A percentile compares a stretch with the other conserved stretches of the same genome.
These are phyloP conservation scores for Apeira syringaria DNA, from an alignment of 2,888 invertebrate species.

Conservation along the genomic window DNA sequence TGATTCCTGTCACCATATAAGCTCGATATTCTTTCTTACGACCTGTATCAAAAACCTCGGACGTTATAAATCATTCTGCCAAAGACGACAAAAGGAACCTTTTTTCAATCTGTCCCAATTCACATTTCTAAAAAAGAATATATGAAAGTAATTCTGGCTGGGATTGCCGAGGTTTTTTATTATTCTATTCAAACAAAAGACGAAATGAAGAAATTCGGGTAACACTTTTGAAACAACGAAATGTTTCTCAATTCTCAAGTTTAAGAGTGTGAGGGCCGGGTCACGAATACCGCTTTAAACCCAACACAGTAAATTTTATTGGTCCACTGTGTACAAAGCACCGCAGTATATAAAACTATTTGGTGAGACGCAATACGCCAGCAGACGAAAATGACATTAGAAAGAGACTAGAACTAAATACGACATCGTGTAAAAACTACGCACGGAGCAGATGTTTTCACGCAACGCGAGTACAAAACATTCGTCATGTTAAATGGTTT, in stretches of 20 bases:
- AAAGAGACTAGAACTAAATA: too few relatives aligned
- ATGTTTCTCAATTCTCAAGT: not conserved
- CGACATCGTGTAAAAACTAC: constrained; percentile 11
- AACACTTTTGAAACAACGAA: not conserved
- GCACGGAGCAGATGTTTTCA: constrained; percentile 18
- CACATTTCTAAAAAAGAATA: not conserved
- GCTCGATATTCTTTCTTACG: too few relatives aligned
- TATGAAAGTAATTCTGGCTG: not conserved
- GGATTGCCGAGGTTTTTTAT: not conserved
- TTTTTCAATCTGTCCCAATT: not conserved
- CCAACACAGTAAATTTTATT: constrained; percentile 2
- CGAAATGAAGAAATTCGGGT: not conserved
- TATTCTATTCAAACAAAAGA: not conserved
- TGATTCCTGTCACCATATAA: too few relatives aligned
- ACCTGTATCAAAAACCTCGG: not conserved
- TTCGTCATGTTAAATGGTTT: constrained; percentile 34
- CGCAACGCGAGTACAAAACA: constrained; percentile 17
- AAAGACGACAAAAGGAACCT: constrained; percentile 1
- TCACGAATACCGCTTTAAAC: constrained; percentile 2
- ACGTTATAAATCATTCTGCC: constrained; percentile 3
- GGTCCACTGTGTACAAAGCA: constrained; percentile 9
- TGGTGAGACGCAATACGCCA: constrained; percentile 17
- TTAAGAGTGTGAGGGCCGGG: not conserved
- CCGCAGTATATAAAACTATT: constrained; percentile 15
- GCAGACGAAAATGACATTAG: constrained; percentile 22